Evolutionary conservation across 2,888 invertebrate species (phyloP), one percentile per base, ranked within the genome.

Genomic region (Xylota sylvarum): DNA sequence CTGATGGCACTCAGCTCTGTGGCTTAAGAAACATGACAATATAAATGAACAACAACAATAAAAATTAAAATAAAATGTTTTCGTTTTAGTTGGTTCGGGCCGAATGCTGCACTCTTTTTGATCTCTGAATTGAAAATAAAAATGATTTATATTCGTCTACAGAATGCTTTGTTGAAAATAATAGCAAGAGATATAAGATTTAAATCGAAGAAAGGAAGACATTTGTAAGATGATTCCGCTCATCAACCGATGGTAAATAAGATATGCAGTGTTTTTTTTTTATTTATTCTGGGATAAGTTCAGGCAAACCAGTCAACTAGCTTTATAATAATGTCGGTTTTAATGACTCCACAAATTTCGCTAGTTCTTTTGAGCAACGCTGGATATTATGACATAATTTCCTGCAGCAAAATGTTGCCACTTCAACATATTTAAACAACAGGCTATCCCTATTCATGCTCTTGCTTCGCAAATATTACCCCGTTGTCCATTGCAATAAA

Each of bases 401-500:
- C 43, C 43, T 60, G 69, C 56, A 67, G 46, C 64, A 56, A 58
- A 77, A 67, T 50, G 52, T 48, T 69, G 19, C 23, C 43, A 60
- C 67, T 50, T 62, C 46, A 69, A 74, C 67, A 35, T 73, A 52
- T 60, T 80, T 56, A 52, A 65, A 76, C 58, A 65, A 73, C 58
- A 60, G 56, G 32, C 65, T 43, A 30, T 73, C 50, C 40, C 48
- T 10, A 65, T 73, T 73, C 37, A 43, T 46, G 19, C 30, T 64
- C 30, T 10, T 52, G 48, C 67, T 69, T 60, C 9, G 43, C 65
- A 74, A 76, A 81, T 81, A 69, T 69, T 55, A 52, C 46, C 67
- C 65, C 10, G 35, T 69, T 62, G 74, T 69, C 67, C 55, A 69
- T 74, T 55, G 67, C 56, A 70, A 77, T 72, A 77, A 81, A 77